Percentiles rank a stretch among this genome's conserved stretches.
Conservation (phyloP, 2,797 vertebrate genomes). For the Brotula barbata region DNA sequence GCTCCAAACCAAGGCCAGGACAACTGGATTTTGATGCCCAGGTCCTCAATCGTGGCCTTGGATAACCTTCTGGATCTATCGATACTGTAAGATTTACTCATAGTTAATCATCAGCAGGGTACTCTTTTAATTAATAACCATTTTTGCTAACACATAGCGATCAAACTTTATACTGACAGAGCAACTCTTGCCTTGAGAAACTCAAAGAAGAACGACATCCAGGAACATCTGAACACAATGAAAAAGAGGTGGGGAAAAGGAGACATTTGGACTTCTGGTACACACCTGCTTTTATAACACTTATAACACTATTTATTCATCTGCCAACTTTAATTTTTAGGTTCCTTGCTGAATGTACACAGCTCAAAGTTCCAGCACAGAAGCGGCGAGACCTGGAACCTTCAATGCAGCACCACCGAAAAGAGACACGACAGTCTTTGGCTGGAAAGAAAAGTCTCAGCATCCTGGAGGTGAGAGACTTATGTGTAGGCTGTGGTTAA, state of each 20-base stretch:
- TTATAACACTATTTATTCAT: neutral
- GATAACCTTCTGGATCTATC: slow-evolving; percentile 73
- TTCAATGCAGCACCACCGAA: slow-evolving; percentile 50
- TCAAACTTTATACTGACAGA: slow-evolving; percentile 45
- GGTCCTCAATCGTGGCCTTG: slow-evolving; percentile 61
- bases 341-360: slow-evolving; percentile 71
- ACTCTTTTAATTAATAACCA: neutral
- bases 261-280: neutral
- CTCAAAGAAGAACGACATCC: slow-evolving; percentile 68
- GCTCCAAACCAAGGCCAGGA: slow-evolving; percentile 34
- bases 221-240: slow-evolving; percentile 76
- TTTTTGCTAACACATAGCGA: too few species aligned
- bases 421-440: slow-evolving; percentile 63
- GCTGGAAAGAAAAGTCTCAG: slow-evolving; percentile 55
- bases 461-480: slow-evolving; percentile 63
- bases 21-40: slow-evolving; percentile 63
- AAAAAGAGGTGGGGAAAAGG: slow-evolving; percentile 70
- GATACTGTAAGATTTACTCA: slow-evolving; percentile 72
- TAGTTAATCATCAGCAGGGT: neutral
- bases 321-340: slow-evolving; percentile 44
- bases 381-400: slow-evolving; percentile 44
- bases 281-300: neutral
- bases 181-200: slow-evolving; percentile 61
- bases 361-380: slow-evolving; percentile 70
- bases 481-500: neutral